Base-by-base conservation (phyloP, 2,888 invertebrate species). In the Ypsolopha sequella region DNA sequence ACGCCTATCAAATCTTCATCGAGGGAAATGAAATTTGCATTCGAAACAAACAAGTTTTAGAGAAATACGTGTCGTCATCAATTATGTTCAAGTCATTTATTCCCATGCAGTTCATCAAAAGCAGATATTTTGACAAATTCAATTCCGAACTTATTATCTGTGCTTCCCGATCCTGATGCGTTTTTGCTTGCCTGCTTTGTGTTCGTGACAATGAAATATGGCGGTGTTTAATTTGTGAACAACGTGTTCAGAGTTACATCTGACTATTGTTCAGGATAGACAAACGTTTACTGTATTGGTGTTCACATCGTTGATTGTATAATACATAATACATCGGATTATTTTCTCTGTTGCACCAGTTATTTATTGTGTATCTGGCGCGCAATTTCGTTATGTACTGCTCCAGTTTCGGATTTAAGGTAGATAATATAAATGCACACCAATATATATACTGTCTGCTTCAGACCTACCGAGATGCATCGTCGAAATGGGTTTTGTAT, bases 101-200 rank as follows among this genome's bases (percentile, higher is more conserved):
- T 24, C 24, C 2, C 24, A 24, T 24, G 4, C 24, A 24, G 24
- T 24, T 24, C 24, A 24, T 2, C 24, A 53, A 52, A 46, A 54
- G 14, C 46, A 51, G 51, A 56, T 55, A 56, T 59, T 65, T 66
- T 68, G 68, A 73, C 65, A 59, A 63, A 72, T 69, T 61, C 65
- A 66, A 62, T 54, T 61, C 62, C 64, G 64, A 62, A 58, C 54
- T 51, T 57, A 57, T 55, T 56, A 59, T 61, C 59, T 57, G n/a
- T 9, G 24, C 38, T 7, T 51, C 41, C 24, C 34, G 46, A 33
- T 45, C 10, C 36, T 36, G 13, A 58, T 58, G 54, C 53, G 14
- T 47, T 36, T 45, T 34, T 10, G 11, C 33, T 11, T 10, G 13
- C 10, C 6, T 13, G 34, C 11, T 35, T 36, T 35, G 35, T n/a